phyloP scores from a whole-genome alignment of 2,888 invertebrate species.

The Omphaloscelis lunosa region DNA sequence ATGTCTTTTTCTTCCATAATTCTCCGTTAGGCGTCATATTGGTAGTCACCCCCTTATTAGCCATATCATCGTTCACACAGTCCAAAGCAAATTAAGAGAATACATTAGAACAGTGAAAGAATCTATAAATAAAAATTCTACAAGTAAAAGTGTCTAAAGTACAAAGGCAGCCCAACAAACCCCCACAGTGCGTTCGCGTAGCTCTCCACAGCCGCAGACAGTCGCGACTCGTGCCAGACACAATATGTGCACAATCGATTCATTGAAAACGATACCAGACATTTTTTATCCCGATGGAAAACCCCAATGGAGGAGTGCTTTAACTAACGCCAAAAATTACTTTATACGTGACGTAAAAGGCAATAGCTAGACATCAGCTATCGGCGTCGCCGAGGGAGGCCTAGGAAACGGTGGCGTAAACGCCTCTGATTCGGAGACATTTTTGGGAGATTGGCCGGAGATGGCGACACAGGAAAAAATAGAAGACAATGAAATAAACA shows the following conservation, averaged over 20 bases:
- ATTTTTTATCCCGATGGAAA: background rate
- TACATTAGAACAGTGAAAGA: background rate
- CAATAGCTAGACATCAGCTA: background rate
- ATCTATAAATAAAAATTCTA: conserved; percentile 1
- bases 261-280: background rate
- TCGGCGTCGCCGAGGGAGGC: background rate
- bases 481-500: background rate
- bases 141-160: conserved; percentile 13
- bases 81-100: background rate
- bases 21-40: background rate
- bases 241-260: conserved; percentile 23
- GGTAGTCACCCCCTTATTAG: background rate
- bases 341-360: no score
- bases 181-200: conserved; percentile 4
- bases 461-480: background rate
- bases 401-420: background rate
- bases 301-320: background rate
- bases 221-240: conserved; percentile 27
- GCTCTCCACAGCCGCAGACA: conserved; percentile 12
- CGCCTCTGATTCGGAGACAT: background rate
- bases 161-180: conserved; percentile 8
- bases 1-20: background rate
- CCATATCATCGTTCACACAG: background rate
- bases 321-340: background rate
- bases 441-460: background rate